Base-by-base conservation (phyloP, 1,140 invertebrate genomes). In the Zaprionus gabonicus region DNA sequence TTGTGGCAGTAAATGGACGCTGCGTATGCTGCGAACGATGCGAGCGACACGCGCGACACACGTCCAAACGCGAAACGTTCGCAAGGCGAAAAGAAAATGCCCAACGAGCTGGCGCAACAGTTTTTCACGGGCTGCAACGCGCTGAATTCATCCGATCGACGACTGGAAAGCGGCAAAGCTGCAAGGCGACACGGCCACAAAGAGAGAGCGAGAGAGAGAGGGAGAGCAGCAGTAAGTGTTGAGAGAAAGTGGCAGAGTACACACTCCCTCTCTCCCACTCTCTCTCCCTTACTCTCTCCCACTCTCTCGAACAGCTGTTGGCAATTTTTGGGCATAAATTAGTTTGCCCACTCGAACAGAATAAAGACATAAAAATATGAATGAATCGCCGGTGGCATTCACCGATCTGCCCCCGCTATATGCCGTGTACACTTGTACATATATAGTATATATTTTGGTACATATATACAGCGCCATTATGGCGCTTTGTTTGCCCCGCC, bases 51-150 rank as follows among this genome's bases (percentile, higher is more conserved):
- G 15, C 38, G 38, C 38, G 46, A 15, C 15, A 71, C 83, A 88
- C 85, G 86, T 90, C 85, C 73, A 90, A 85, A 80, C 86, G 85
- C 86, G 64, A 81, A 90, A 90, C 85, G 85, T 78, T 90, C 80
- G 86, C 81, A 77, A 85, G 80, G 62, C 85, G 85, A 90, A 90
- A 90, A 90, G 85, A 90, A 90, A 76, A 70, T 57, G 28, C 71
- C 71, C 63, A 67, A 46, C 59, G 20, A 76, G 75, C 60, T 80
- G 69, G 57, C 79, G 20, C 73, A 7, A 28, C n/a, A 15, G 10
- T 27, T 17, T 28, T 20, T 65, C 44, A 65, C 85, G 82, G 82
- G 82, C 77, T 51, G 46, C 46, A 51, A 81, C 77, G 64, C 56
- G 82, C 83, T 78, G 83, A 90, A 90, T 90, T 90, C 78, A 87